These are phyloP conservation scores for Rhegmatorhina hoffmannsi DNA, from an alignment of 2,113 vertebrate species.

Conservation along the genomic window DNA sequence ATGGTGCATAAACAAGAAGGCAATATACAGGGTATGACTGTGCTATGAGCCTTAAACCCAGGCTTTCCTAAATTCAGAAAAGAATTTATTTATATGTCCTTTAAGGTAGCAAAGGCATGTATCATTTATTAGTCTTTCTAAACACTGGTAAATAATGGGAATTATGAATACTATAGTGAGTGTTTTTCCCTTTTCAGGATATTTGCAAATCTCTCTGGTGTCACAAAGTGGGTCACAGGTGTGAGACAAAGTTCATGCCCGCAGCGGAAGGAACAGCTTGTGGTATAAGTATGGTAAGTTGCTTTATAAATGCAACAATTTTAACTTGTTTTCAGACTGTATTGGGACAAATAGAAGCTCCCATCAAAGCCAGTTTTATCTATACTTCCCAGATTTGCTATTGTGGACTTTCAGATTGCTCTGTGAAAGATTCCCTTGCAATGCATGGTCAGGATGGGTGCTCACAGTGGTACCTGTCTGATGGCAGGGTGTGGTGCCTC, in stretches of 20 bases:
- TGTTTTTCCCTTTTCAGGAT: slow-evolving; percentile 81
- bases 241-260: slow-evolving; percentile 99
- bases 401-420: not conserved
- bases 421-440: not conserved
- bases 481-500: not conserved
- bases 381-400: not conserved
- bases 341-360: not conserved
- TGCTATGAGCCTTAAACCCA: not conserved
- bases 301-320: not conserved
- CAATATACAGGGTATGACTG: not conserved
- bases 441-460: not conserved
- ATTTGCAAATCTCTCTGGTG: slow-evolving; percentile 99
- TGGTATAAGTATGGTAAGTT: slow-evolving; percentile 92
- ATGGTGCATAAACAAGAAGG: not conserved
- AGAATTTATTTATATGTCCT: not conserved
- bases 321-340: not conserved
- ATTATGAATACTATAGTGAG: not conserved
- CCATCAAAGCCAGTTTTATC: not conserved
- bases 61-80: not conserved
- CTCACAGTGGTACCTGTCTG: not conserved
- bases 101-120: not conserved
- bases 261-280: slow-evolving; percentile 95
- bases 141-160: not conserved
- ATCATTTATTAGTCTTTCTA: not conserved
- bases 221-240: slow-evolving; percentile 90